A percentile compares a stretch with the other conserved stretches of the same genome.
Evolutionary conservation across 1,140 invertebrate species (phyloP).

Genomic region (Chrysomallon squamiferum): DNA sequence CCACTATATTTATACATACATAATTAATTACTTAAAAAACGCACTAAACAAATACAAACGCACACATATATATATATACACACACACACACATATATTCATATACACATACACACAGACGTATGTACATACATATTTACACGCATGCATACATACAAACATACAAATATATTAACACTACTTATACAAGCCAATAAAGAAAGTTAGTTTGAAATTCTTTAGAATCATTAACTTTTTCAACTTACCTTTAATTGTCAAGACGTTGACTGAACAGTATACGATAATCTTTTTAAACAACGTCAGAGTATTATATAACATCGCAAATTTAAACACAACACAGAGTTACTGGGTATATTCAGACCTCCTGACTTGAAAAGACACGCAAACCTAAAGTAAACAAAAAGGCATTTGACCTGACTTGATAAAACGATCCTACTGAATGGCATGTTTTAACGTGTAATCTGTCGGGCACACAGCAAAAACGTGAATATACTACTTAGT

Average conservation of each 20-base stretch:
- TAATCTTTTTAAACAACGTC: too few species aligned
- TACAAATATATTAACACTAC: slow-evolving; percentile 3
- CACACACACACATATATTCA: slow-evolving; percentile 13
- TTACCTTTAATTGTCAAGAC: background rate
- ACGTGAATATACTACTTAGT: too few species aligned
- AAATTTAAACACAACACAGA: too few species aligned
- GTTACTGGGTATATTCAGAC: background rate
- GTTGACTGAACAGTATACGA: too few species aligned
- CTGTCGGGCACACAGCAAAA: background rate
- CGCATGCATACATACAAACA: background rate
- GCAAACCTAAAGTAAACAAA: background rate
- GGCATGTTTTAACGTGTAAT: background rate
- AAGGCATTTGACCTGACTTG: background rate
- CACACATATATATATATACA: slow-evolving; percentile 12
- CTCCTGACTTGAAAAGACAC: background rate
- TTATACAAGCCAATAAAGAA: too few species aligned
- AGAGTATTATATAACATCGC: too few species aligned
- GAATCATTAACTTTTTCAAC: background rate
- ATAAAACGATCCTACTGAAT: background rate
- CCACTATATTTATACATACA: slow-evolving; percentile 8
- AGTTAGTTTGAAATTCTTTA: background rate
- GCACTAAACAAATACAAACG: slow-evolving; percentile 10
- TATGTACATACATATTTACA: slow-evolving; percentile 8
- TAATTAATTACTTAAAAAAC: too few species aligned
- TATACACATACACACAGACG: slow-evolving; percentile 14